Evolutionary conservation across 2,797 vertebrate species (phyloP).

Genomic region (Geotrypetes seraphini): DNA sequence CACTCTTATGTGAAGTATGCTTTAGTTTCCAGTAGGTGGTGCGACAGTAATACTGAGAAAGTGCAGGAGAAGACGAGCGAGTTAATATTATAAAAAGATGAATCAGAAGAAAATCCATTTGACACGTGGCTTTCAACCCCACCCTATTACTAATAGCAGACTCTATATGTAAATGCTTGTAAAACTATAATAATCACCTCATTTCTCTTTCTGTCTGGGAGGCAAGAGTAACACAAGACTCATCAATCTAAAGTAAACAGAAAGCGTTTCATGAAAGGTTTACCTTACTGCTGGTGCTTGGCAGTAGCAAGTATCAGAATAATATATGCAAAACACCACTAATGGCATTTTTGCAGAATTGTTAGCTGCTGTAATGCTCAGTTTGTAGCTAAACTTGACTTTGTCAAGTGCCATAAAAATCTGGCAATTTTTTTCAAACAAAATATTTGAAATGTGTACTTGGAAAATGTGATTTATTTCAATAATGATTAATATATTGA

Average conservation of each 20-base stretch:
- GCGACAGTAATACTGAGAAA: conserved; percentile 12
- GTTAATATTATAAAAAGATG: conserved; percentile 5
- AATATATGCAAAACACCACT: neutral
- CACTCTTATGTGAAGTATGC: no score
- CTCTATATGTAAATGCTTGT: neutral
- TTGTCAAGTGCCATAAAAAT: conserved; percentile 53
- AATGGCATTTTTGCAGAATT: conserved; percentile 20
- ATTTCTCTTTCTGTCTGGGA: neutral
- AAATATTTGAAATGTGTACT: no score
- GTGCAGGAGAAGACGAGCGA: conserved; percentile 3
- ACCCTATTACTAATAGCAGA: conserved; percentile 2
- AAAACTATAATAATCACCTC: neutral
- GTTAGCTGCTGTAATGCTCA: conserved; percentile 35
- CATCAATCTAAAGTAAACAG: neutral
- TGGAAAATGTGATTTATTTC: no score
- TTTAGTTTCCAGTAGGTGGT: neutral
- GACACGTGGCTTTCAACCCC: conserved; percentile 4
- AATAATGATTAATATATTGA: no score
- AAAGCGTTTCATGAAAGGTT: neutral
- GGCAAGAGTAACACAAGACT: neutral
- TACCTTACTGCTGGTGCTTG: no score
- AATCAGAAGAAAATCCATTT: conserved; percentile 13
- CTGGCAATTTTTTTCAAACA: conserved; percentile 41
- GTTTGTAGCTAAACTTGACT: conserved; percentile 36
- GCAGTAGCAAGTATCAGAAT: neutral